Conservation (phyloP, 2,888 invertebrate species). For the Galerucella pusilla region DNA sequence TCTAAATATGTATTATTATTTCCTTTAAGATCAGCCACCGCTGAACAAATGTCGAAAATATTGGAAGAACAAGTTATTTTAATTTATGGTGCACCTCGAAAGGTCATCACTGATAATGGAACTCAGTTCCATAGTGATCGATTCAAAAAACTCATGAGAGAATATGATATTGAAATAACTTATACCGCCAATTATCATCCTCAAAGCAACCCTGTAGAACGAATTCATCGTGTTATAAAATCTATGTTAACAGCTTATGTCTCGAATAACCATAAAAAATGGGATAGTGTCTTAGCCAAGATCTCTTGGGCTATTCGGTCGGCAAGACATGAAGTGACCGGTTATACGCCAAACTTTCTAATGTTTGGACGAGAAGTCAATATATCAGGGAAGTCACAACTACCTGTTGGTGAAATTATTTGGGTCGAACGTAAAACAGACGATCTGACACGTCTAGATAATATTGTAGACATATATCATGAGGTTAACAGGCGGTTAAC, state of each 20-base stretch:
- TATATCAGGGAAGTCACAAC: conserved; percentile 1
- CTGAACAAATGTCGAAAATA: conserved; percentile 22
- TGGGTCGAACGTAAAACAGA: background rate
- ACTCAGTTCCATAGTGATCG: conserved; percentile 38
- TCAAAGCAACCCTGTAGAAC: conserved; percentile 39
- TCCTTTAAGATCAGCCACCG: conserved; percentile 40
- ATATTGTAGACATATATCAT: too few species aligned
- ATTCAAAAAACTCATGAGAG: conserved; percentile 22
- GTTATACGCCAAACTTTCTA: conserved; percentile 32
- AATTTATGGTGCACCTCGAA: conserved; percentile 41
- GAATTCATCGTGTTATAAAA: conserved; percentile 40
- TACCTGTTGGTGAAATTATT: background rate
- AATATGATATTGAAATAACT: conserved; percentile 32
- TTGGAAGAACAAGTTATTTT: conserved; percentile 42
- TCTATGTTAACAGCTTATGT: conserved; percentile 32
- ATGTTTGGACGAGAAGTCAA: conserved; percentile 33
- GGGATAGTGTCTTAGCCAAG: conserved; percentile 27
- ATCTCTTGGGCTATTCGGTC: conserved; percentile 32
- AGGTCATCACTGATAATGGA: conserved; percentile 45
- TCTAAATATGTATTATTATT: conserved; percentile 43
- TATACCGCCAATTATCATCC: conserved; percentile 41
- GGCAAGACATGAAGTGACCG: conserved; percentile 31
- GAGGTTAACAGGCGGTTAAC: too few species aligned
- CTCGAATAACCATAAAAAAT: conserved; percentile 22
- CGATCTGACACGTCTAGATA: background rate